Percentiles rank a stretch among this genome's conserved stretches.
Evolutionary conservation across 1,140 invertebrate genomes (phyloP).

Genomic region (Bombus sibiricus): DNA sequence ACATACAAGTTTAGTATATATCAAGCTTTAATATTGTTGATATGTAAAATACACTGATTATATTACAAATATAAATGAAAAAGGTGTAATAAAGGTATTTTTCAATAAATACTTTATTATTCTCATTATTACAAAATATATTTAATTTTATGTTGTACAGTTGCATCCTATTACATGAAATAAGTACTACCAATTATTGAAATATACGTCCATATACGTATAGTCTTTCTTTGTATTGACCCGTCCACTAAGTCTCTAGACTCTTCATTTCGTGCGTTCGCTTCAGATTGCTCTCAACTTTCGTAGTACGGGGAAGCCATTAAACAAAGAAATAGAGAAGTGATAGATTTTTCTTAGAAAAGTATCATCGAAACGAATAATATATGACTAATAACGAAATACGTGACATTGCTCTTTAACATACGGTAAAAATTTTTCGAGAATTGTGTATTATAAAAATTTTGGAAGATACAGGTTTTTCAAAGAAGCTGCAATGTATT

Average conservation of each 20-base stretch:
- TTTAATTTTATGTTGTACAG: neutral
- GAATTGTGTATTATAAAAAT: neutral
- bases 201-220: neutral
- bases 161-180: neutral
- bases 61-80: neutral
- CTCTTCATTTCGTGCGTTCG: slow-evolving; percentile 1
- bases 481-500: slow-evolving; percentile 12
- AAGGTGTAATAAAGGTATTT: neutral
- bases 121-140: neutral
- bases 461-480: neutral
- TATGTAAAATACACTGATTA: neutral
- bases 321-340: slow-evolving; percentile 54
- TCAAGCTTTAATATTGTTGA: neutral
- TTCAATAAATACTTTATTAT: neutral
- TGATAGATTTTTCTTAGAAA: slow-evolving; percentile 4
- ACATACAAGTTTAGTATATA: neutral
- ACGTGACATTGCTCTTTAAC: neutral
- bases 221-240: slow-evolving; percentile 57
- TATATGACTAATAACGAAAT: neutral
- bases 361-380: neutral
- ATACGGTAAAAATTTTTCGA: neutral
- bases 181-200: neutral
- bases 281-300: slow-evolving; percentile 68
- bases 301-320: slow-evolving; percentile 43
- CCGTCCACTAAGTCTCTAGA: slow-evolving; percentile 25